These are phyloP conservation scores for Drosophila merina DNA, from an alignment of 2,888 invertebrate genomes.

Conservation along the genomic window DNA sequence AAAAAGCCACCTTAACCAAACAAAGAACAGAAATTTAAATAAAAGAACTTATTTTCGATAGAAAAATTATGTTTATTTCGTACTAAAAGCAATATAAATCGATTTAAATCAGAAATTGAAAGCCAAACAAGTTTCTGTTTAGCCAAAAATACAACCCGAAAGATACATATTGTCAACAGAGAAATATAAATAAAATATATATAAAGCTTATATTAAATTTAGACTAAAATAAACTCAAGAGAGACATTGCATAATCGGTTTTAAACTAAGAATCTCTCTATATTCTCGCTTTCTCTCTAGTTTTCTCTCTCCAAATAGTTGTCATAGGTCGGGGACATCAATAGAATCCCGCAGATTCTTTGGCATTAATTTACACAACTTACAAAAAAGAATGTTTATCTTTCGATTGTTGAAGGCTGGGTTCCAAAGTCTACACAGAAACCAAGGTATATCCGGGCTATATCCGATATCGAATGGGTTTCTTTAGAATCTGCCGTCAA, in stretches of 20 bases:
- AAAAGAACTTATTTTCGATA: not conserved
- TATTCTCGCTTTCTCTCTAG: slow-evolving; percentile 6
- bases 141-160: slow-evolving; percentile 34
- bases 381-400: not conserved
- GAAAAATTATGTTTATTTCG: not conserved
- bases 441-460: not conserved
- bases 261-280: not conserved
- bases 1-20: slow-evolving; percentile 5
- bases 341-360: slow-evolving; percentile 21
- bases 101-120: slow-evolving; percentile 19
- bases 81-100: too few relatives aligned
- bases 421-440: slow-evolving; percentile 32
- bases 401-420: not conserved
- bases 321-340: slow-evolving; percentile 56
- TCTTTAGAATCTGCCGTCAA: slow-evolving; percentile 38
- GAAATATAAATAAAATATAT: slow-evolving; percentile 22
- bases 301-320: slow-evolving; percentile 27
- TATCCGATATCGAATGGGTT: slow-evolving; percentile 34
- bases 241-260: slow-evolving; percentile 26
- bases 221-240: slow-evolving; percentile 42
- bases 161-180: slow-evolving; percentile 23
- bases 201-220: slow-evolving; percentile 48
- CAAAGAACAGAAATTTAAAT: slow-evolving; percentile 2
- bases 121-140: slow-evolving; percentile 45
- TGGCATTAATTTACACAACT: slow-evolving; percentile 32